Percentiles rank a stretch among this genome's conserved stretches.
Conservation (phyloP, 1,140 invertebrate species). For the Drosophila neocordata region DNA sequence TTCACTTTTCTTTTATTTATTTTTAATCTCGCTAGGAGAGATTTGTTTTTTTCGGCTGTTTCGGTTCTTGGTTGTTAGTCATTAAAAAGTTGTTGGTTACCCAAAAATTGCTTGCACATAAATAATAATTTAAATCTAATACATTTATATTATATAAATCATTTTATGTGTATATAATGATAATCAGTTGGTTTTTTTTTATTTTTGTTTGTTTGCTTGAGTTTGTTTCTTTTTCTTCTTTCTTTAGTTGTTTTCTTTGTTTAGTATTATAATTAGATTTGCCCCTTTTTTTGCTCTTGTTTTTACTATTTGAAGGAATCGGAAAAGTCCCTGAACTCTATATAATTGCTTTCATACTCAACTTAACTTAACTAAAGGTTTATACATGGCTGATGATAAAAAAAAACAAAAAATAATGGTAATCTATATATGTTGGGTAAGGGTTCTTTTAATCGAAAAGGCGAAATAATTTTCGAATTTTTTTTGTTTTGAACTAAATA, state of each 20-base stretch:
- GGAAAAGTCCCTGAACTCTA: slow-evolving; percentile 47
- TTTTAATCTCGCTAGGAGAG: slow-evolving; percentile 13
- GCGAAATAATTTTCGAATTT: not conserved
- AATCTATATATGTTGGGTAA: not conserved
- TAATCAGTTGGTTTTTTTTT: slow-evolving; percentile 56
- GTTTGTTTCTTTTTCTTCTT: slow-evolving; percentile 1
- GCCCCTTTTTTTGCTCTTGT: slow-evolving; percentile 12
- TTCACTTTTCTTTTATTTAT: not conserved
- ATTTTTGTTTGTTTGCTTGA: slow-evolving; percentile 11
- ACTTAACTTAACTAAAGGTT: slow-evolving; percentile 22
- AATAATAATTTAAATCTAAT: slow-evolving; percentile 70
- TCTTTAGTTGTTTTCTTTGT: not conserved
- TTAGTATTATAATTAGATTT: slow-evolving; percentile 20
- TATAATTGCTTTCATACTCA: slow-evolving; percentile 43
- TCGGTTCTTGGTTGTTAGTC: slow-evolving; percentile 6
- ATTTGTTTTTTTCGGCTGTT: slow-evolving; percentile 4
- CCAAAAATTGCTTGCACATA: slow-evolving; percentile 22
- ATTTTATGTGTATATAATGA: slow-evolving; percentile 53
- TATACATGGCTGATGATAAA: slow-evolving; percentile 14
- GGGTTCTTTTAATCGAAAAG: not conserved
- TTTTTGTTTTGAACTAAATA: not conserved
- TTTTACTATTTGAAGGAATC: slow-evolving; percentile 23
- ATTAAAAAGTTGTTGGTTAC: slow-evolving; percentile 25
- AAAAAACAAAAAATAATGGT: not conserved
- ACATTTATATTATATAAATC: slow-evolving; percentile 59